Evolutionary conservation across 2,888 invertebrate species (phyloP), one percentile per base, ranked within the genome.

Genomic region (Trissonchulus sp.): DNA sequence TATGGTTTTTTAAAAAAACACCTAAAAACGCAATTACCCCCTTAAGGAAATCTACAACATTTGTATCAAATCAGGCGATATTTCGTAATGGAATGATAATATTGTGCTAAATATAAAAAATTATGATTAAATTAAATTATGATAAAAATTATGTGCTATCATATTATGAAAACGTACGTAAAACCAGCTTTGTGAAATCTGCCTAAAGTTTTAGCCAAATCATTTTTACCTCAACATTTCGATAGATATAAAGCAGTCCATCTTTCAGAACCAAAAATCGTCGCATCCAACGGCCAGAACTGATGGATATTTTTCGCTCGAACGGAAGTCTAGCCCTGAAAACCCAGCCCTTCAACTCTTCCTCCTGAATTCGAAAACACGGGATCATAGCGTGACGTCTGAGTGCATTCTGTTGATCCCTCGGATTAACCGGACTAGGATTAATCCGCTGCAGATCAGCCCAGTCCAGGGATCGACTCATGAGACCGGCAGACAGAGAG

Each of bases 181-280:
- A n/a, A n/a, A n/a, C n/a, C n/a, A n/a, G n/a, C n/a, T n/a, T n/a
- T n/a, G n/a, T n/a, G n/a, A n/a, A n/a, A n/a, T n/a, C n/a, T n/a
- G n/a, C n/a, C n/a, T n/a, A n/a, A n/a, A n/a, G n/a, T n/a, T n/a
- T n/a, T n/a, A n/a, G n/a, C n/a, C n/a, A n/a, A n/a, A n/a, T n/a
- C n/a, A n/a, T n/a, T 79, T 23, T 48, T 78, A 89, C 89, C 79
- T 90, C 89, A 83, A 89, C 89, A 75, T 88, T 87, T 80, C 89
- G 89, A 84, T 90, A 91, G 18, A 90, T 90, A 83, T 90, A 91
- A 60, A 91, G 86, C 79, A 89, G 89, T 74, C 90, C 89, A 78
- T 90, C 90, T 80, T 91, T 89, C 76, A 93, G 87, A 48, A 93
- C 89, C 84, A 91, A 92, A 89, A 92, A 93, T 31, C 91, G 88